Evolutionary conservation across 1,140 invertebrate genomes (phyloP).

Genomic region (Myzus persicae): DNA sequence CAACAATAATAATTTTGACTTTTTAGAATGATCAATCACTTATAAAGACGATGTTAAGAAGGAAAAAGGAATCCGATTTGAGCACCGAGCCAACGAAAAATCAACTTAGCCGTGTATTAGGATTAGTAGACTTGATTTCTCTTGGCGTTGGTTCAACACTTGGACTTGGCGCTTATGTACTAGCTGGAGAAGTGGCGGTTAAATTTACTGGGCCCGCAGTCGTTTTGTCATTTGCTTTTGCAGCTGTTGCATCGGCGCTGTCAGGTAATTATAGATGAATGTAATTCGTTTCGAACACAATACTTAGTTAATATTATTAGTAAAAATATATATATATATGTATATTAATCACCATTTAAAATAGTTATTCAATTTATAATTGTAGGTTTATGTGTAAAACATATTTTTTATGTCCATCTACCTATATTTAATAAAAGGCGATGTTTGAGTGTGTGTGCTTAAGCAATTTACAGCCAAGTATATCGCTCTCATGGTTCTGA

Average conservation of each 20-base stretch:
- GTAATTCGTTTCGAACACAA: not conserved
- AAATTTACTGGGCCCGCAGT: slow-evolving; percentile 86
- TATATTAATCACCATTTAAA: not conserved
- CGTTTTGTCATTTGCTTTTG: slow-evolving; percentile 85
- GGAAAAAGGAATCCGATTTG: slow-evolving; percentile 42
- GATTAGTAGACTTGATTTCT: slow-evolving; percentile 79
- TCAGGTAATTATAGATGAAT: slow-evolving; percentile 72
- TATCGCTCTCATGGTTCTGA: too few species aligned
- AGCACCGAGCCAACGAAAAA: slow-evolving; percentile 37
- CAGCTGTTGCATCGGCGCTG: slow-evolving; percentile 86
- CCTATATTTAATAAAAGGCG: too few species aligned
- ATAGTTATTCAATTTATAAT: too few species aligned
- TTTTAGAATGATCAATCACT: not conserved
- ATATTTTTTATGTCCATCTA: not conserved
- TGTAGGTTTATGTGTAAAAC: not conserved
- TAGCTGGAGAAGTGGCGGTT: slow-evolving; percentile 89
- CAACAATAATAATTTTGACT: not conserved
- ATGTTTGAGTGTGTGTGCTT: too few species aligned
- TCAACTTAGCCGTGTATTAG: slow-evolving; percentile 77
- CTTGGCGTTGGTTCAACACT: slow-evolving; percentile 88
- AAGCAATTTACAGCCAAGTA: too few species aligned
- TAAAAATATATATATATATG: not conserved
- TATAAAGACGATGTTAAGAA: slow-evolving; percentile 6
- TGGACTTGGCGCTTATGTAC: slow-evolving; percentile 91
- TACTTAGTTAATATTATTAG: not conserved